A percentile compares a stretch with the other conserved stretches of the same genome.
Evolutionary conservation across 2,113 vertebrate genomes (phyloP).

Genomic region (Nansenia antarctica): DNA sequence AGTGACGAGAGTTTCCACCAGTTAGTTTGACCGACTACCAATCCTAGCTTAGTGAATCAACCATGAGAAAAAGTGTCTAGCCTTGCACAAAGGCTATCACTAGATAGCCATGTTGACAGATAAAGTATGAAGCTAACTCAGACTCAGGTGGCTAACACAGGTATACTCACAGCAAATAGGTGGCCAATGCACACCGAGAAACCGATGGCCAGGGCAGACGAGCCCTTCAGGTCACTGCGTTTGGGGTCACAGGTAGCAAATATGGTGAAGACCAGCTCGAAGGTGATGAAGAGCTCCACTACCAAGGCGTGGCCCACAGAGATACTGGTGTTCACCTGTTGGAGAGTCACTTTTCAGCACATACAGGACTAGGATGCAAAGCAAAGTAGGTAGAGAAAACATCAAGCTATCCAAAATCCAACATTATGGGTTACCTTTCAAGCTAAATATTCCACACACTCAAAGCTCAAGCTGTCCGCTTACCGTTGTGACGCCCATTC

Average conservation of each 20-base stretch:
- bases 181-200: constrained; percentile 89
- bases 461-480: constrained; percentile 14
- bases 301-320: constrained; percentile 85
- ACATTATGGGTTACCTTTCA: too few relatives aligned
- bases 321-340: constrained; percentile 81
- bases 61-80: too few relatives aligned
- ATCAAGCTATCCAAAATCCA: not conserved
- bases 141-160: not conserved
- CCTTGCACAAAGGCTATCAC: too few relatives aligned
- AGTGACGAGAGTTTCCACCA: too few relatives aligned
- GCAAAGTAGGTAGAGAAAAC: not conserved
- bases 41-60: too few relatives aligned
- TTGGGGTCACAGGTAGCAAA: constrained; percentile 91
- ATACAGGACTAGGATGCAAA: not conserved
- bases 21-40: too few relatives aligned
- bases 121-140: not conserved
- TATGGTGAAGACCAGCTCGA: constrained; percentile 91
- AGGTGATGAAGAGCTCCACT: constrained; percentile 90
- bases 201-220: constrained; percentile 86
- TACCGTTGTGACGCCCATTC: constrained; percentile 85
- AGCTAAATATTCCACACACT: not conserved
- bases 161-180: constrained; percentile 88
- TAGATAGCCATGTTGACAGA: not conserved
- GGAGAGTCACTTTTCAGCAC: constrained; percentile 19
- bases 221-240: constrained; percentile 84